Percentiles rank a stretch among this genome's conserved stretches.
phyloP scores from a whole-genome alignment of 1,140 invertebrate genomes.

The Pseudomyrmex sp. region DNA sequence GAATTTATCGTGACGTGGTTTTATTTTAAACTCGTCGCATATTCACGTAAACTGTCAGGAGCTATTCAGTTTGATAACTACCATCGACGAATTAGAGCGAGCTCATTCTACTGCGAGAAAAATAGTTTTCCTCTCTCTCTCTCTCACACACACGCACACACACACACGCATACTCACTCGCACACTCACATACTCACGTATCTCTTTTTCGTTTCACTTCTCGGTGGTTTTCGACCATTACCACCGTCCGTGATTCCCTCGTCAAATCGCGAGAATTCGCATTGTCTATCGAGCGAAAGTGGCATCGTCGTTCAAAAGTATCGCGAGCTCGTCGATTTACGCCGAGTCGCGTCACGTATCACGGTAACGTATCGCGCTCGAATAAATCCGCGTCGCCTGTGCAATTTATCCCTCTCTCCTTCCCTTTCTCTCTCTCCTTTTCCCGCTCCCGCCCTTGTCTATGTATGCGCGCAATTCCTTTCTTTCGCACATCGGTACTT shows the following conservation, averaged over 20 bases:
- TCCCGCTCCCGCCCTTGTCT: background rate
- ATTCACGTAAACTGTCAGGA: conserved; percentile 70
- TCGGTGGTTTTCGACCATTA: conserved; percentile 13
- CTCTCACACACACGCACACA: too few species aligned
- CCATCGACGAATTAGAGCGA: conserved; percentile 69
- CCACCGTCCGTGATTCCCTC: conserved; percentile 9
- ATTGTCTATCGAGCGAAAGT: conserved; percentile 56
- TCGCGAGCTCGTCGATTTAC: conserved; percentile 59
- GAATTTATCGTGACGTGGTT: conserved; percentile 68
- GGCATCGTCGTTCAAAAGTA: conserved; percentile 53
- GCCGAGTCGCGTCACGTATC: conserved; percentile 58
- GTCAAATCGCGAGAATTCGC: conserved; percentile 56
- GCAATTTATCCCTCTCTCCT: conserved; percentile 61
- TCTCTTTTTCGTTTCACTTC: conserved; percentile 16
- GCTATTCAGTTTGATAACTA: conserved; percentile 62
- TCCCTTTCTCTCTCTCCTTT: too few species aligned
- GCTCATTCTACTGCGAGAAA: conserved; percentile 54
- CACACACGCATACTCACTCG: background rate
- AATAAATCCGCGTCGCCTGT: conserved; percentile 67
- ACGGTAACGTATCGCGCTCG: conserved; percentile 61
- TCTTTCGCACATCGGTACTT: conserved; percentile 43
- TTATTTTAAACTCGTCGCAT: conserved; percentile 71
- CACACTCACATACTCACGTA: too few species aligned
- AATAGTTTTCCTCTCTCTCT: background rate
- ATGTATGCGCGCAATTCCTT: conserved; percentile 3